A percentile compares a stretch with the other conserved stretches of the same genome.
Evolutionary conservation across 2,797 vertebrate species (phyloP).

Genomic region (Siniperca undulata): DNA sequence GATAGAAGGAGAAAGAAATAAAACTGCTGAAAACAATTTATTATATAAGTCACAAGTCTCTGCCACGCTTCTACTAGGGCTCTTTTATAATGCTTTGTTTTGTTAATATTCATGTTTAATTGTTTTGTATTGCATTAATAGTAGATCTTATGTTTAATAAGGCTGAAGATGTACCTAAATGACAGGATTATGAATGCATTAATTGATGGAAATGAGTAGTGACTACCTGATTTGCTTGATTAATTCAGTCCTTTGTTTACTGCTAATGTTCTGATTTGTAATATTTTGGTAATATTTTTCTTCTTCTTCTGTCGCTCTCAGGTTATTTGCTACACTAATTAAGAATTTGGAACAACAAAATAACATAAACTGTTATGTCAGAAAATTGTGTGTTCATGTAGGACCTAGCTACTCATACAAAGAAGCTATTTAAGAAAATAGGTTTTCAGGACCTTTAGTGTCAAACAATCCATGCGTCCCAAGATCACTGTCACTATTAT

Average conservation of each 20-base stretch:
- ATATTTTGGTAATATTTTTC: neutral
- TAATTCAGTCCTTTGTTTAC: neutral
- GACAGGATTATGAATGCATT: slow-evolving; percentile 3
- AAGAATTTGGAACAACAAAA: neutral
- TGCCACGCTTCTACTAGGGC: neutral
- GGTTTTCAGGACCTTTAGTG: neutral
- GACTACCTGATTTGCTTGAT: slow-evolving; percentile 2
- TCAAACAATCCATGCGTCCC: neutral
- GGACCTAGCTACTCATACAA: neutral
- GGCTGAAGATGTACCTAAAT: neutral
- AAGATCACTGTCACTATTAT: neutral
- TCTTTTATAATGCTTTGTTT: neutral
- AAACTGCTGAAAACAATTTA: slow-evolving; percentile 5
- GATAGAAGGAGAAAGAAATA: neutral
- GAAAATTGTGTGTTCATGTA: neutral
- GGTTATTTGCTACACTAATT: neutral
- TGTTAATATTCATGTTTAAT: neutral
- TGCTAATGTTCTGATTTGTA: neutral
- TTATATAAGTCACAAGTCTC: slow-evolving; percentile 15
- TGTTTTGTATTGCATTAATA: slow-evolving; percentile 2
- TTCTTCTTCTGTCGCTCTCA: neutral
- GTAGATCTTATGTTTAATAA: neutral
- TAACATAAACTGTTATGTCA: too few relatives aligned
- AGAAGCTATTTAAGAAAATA: neutral
- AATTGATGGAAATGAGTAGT: slow-evolving; percentile 5